Evolutionary conservation across 1,140 invertebrate species (phyloP), one percentile per base, ranked within the genome.

Genomic region (Calephelis virginiensis): DNA sequence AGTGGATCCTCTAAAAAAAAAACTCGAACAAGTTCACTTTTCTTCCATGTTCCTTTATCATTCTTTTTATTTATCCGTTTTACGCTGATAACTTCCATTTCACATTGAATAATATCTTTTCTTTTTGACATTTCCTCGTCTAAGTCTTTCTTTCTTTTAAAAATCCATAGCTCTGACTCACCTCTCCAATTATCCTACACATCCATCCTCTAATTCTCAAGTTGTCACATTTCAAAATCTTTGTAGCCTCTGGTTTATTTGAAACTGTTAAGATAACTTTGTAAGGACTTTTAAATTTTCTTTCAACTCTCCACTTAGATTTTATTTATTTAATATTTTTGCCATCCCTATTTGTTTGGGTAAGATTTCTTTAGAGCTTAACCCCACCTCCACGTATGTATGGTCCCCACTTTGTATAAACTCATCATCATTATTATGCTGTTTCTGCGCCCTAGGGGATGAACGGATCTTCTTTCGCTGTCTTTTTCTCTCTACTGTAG

Each of bases 281-380:
- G n/a, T 71, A 74, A 0, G 70, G 65, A 40, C 63, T 71, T 5
- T 71, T 12, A 56, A 66, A 74, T 61, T 71, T 74, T 2, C 63
- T 47, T 43, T 49, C 5, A 13, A 14, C 37, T 71, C 66, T 64
- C 67, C 65, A 9, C 43, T 61, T 8, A 74, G 69, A 45, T 64
- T 66, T 10, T 64, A 5, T 0, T 65, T 10, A 17, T 65, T 64
- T 5, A 74, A 66, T 40, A 67, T 61, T 50, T 67, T 71, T n/a
- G 72, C 72, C 10, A 74, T 37, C 10, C 61, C 63, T 61, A 74
- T 69, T 69, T 74, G 69, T 67, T 73, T 73, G 11, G 71, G 71
- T 37, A 73, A 40, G 8, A 53, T 50, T 13, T 73, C 71, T n/a
- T 59, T 66, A 6, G 50, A 53, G 13, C 50, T 53, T 10, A 53